A percentile compares a stretch with the other conserved stretches of the same genome.
Conservation (phyloP, 2,888 invertebrate species). For the Galerucella nymphaeae region DNA sequence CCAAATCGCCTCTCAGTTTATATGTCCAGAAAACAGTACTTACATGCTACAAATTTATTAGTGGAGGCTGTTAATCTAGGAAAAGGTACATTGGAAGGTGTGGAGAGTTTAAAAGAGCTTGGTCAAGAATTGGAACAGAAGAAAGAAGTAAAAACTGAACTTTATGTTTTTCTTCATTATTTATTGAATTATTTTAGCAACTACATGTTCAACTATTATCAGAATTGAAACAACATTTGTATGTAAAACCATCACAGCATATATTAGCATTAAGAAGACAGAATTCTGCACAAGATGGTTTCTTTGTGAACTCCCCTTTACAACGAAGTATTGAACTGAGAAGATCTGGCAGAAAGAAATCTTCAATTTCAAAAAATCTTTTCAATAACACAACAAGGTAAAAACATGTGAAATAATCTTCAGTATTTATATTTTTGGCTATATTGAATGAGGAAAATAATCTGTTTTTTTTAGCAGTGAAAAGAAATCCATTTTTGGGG, state of each 20-base stretch:
- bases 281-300: constrained; percentile 70
- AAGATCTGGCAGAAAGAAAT: constrained; percentile 69
- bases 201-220: constrained; percentile 76
- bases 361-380: constrained; percentile 69
- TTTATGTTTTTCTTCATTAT: constrained; percentile 20
- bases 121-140: constrained; percentile 78
- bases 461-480: constrained; percentile 48
- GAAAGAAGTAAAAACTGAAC: constrained; percentile 67
- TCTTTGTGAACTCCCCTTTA: constrained; percentile 66
- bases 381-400: constrained; percentile 60
- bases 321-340: constrained; percentile 70
- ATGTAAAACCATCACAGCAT: constrained; percentile 65
- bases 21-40: constrained; percentile 80
- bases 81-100: constrained; percentile 80
- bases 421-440: too few relatives aligned
- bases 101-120: constrained; percentile 86
- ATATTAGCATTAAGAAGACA: constrained; percentile 69
- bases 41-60: constrained; percentile 86
- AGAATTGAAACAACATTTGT: constrained; percentile 79
- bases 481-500: constrained; percentile 53
- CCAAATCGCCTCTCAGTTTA: constrained; percentile 75
- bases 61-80: constrained; percentile 76
- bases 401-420: neutral
- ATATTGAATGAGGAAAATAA: neutral
- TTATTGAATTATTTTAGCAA: constrained; percentile 65